Conservation (phyloP, 1,140 invertebrate genomes). For the Diorhabda carinulata region DNA sequence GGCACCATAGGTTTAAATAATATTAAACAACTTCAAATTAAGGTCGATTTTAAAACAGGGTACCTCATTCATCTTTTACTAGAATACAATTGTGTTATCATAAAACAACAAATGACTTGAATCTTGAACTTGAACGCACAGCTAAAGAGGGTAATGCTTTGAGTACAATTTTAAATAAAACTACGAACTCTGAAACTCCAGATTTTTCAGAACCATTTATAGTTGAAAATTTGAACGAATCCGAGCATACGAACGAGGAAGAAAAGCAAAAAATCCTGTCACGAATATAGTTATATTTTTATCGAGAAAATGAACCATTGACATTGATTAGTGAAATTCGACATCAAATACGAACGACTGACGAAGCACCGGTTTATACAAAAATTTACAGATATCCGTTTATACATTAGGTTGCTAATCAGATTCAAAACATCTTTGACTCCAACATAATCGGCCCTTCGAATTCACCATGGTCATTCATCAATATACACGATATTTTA, state of each 20-base stretch:
- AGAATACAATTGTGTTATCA: background rate
- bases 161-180: background rate
- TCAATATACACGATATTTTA: slow-evolving; percentile 24
- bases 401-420: background rate
- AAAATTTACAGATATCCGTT: too few relatives aligned
- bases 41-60: slow-evolving; percentile 1
- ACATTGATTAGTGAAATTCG: too few relatives aligned
- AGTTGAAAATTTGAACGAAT: background rate
- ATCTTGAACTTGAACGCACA: background rate
- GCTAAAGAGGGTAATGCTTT: slow-evolving; percentile 1
- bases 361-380: too few relatives aligned
- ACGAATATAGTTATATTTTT: slow-evolving; percentile 13
- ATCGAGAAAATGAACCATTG: slow-evolving; percentile 2
- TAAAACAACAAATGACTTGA: background rate
- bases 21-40: background rate
- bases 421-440: slow-evolving; percentile 8
- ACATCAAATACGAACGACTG: too few relatives aligned
- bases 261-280: slow-evolving; percentile 10
- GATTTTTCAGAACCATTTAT: background rate
- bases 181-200: background rate
- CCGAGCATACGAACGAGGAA: slow-evolving; percentile 13
- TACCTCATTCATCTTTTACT: background rate
- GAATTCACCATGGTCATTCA: slow-evolving; percentile 12
- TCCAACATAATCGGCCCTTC: slow-evolving; percentile 11
- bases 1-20: background rate